Conservation (phyloP, 2,113 vertebrate species). For the Grus americana region DNA sequence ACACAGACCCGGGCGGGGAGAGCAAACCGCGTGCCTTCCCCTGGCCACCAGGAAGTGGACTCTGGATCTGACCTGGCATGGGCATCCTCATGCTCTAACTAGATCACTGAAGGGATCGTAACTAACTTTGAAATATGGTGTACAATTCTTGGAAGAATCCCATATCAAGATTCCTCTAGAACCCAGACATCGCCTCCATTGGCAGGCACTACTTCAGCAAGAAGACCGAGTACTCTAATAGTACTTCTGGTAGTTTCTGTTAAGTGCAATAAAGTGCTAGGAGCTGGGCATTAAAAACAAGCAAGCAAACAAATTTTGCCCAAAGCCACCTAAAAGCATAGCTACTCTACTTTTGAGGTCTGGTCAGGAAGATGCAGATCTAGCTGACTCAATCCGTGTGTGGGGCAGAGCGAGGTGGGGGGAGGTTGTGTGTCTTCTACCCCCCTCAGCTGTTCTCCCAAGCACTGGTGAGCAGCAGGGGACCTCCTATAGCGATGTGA, state of each 20-base stretch:
- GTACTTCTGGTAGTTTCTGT: neutral
- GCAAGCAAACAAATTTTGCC: neutral
- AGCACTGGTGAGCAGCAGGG: neutral
- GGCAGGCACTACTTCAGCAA: neutral
- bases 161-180: neutral
- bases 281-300: neutral
- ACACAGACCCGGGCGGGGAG: fast-evolving
- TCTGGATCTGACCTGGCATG: neutral
- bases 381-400: neutral
- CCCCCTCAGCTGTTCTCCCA: neutral
- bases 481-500: fast-evolving
- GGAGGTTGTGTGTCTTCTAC: neutral
- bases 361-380: neutral
- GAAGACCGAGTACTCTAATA: neutral
- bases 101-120: neutral
- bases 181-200: too few relatives aligned
- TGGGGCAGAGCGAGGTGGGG: neutral
- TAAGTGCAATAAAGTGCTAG: neutral
- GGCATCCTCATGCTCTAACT: neutral
- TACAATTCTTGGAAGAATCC: neutral
- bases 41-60: neutral
- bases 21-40: fast-evolving
- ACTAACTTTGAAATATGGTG: neutral
- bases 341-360: neutral
- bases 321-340: neutral